A percentile compares a stretch with the other conserved stretches of the same genome.
phyloP scores from a whole-genome alignment of 2,113 vertebrate genomes.

The Triplophysa dalaica region DNA sequence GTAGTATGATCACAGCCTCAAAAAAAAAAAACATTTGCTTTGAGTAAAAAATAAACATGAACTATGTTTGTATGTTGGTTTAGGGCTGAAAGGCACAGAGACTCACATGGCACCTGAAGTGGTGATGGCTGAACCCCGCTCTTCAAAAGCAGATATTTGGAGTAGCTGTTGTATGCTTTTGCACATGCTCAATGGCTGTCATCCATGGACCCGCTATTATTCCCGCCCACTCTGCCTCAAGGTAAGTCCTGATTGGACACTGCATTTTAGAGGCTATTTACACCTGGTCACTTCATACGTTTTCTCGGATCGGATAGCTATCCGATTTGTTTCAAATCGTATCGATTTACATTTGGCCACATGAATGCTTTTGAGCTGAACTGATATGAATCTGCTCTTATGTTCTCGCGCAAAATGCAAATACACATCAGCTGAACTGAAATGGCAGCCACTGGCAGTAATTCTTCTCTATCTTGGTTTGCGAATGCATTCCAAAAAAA shows the following conservation, averaged over 20 bases:
- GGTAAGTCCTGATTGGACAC: constrained; percentile 66
- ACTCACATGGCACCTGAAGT: constrained; percentile 97
- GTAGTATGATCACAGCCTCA: not conserved
- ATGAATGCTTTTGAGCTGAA: too few relatives aligned
- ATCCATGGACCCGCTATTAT: constrained; percentile 93
- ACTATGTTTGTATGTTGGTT: not conserved
- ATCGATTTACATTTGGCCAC: too few relatives aligned
- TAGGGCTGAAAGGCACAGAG: constrained; percentile 88
- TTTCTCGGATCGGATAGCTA: too few relatives aligned
- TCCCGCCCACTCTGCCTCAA: constrained; percentile 87
- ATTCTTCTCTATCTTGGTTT: too few relatives aligned
- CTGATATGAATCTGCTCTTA: too few relatives aligned
- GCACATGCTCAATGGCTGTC: constrained; percentile 93
- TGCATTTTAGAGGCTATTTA: too few relatives aligned
- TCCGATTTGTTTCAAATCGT: too few relatives aligned
- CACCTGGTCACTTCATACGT: too few relatives aligned
- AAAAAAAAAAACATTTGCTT: not conserved
- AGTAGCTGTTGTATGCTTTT: constrained; percentile 97
- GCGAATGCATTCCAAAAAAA: too few relatives aligned
- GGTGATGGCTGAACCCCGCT: constrained; percentile 84
- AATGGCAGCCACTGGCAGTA: too few relatives aligned
- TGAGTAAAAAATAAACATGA: not conserved
- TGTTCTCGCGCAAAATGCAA: too few relatives aligned
- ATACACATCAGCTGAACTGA: too few relatives aligned
- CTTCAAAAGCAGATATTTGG: constrained; percentile 92